phyloP scores from a whole-genome alignment of 2,113 vertebrate species.

The Butastur rufipennis region DNA sequence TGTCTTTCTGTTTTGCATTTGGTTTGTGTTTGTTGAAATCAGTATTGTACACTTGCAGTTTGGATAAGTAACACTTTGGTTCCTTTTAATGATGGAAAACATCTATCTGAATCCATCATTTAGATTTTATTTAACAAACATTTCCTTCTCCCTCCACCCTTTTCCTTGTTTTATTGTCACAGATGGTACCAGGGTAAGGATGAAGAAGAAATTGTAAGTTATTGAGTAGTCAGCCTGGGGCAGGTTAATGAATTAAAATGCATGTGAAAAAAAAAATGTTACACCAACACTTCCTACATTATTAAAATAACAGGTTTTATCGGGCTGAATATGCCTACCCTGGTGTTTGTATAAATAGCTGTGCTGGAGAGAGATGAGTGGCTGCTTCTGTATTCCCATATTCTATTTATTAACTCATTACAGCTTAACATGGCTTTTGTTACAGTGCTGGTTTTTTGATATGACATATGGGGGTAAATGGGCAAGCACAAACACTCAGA shows the following conservation, averaged over 20 bases:
- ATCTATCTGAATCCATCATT: not conserved
- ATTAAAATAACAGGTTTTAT: conserved; percentile 28
- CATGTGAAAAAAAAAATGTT: not conserved
- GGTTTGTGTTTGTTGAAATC: not conserved
- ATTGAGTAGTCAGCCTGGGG: not conserved
- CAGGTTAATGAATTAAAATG: conserved; percentile 18
- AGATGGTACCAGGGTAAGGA: not conserved
- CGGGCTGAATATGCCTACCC: not conserved
- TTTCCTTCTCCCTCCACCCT: not conserved
- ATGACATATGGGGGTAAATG: not conserved
- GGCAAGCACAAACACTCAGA: not conserved
- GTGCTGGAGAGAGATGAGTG: not conserved
- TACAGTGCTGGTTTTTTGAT: not conserved
- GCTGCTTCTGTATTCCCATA: not conserved
- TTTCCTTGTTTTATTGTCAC: not conserved
- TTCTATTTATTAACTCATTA: not conserved
- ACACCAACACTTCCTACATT: not conserved
- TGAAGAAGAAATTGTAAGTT: not conserved
- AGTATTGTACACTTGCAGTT: not conserved
- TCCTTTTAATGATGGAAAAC: not conserved
- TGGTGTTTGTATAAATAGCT: not conserved
- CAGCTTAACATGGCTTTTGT: not conserved
- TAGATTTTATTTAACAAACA: conserved; percentile 1
- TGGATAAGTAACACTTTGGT: not conserved
- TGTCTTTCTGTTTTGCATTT: not conserved